Evolutionary conservation across 2,797 vertebrate species (phyloP).

Genomic region (Dallia pectoralis): DNA sequence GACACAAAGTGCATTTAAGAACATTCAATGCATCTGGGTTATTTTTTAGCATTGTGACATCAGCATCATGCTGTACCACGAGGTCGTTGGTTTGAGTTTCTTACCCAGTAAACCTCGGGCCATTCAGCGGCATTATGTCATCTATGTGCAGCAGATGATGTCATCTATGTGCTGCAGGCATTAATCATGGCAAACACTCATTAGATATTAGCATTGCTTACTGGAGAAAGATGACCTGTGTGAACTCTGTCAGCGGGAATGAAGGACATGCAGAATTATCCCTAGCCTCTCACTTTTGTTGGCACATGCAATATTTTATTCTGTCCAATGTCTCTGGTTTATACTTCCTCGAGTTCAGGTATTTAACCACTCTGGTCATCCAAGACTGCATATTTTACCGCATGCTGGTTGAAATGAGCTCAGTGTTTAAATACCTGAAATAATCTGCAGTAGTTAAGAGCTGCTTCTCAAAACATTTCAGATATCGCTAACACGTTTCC

Average conservation of each 20-base stretch:
- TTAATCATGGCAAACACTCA: slow-evolving; percentile 38
- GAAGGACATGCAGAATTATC: slow-evolving; percentile 36
- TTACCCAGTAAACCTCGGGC: slow-evolving; percentile 28
- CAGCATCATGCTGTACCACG: slow-evolving; percentile 30
- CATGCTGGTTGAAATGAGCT: too few relatives aligned
- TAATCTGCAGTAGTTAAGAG: slow-evolving; percentile 16
- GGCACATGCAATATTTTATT: slow-evolving; percentile 24
- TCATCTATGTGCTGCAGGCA: slow-evolving; percentile 48
- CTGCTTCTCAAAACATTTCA: slow-evolving; percentile 13
- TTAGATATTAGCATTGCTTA: slow-evolving; percentile 34
- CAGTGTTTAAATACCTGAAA: too few relatives aligned
- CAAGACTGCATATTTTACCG: too few relatives aligned
- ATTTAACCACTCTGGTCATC: too few relatives aligned
- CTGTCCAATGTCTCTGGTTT: slow-evolving; percentile 36
- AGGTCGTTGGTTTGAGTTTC: neutral
- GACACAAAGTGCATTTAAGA: too few relatives aligned
- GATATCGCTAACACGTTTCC: slow-evolving; percentile 43
- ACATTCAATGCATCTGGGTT: too few relatives aligned
- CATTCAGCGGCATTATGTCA: slow-evolving; percentile 59
- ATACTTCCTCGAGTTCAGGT: slow-evolving; percentile 25
- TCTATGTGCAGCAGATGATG: slow-evolving; percentile 46
- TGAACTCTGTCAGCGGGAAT: slow-evolving; percentile 40
- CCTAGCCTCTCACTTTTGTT: slow-evolving; percentile 23
- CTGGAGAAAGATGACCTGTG: slow-evolving; percentile 39
- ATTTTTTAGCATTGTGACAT: slow-evolving; percentile 21